A percentile compares a stretch with the other conserved stretches of the same genome.
These are phyloP conservation scores for Salmo trutta DNA, from an alignment of 2,797 vertebrate genomes.

Conservation along the genomic window DNA sequence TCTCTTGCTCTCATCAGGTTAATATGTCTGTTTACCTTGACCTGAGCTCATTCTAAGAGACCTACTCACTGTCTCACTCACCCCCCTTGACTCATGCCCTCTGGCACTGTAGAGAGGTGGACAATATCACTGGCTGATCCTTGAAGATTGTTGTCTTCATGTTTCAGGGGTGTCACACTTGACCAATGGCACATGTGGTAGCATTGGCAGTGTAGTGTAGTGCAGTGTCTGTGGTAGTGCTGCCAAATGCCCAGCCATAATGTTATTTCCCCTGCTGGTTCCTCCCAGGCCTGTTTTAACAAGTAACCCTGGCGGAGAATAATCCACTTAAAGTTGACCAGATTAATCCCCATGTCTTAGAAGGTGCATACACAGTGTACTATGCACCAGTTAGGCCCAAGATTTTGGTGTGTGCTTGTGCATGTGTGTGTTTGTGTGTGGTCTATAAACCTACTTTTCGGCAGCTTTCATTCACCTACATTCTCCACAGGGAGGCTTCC, in stretches of 20 bases:
- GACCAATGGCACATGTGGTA: background rate
- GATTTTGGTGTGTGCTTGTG: background rate
- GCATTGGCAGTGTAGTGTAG: background rate
- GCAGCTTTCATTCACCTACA: constrained; percentile 11
- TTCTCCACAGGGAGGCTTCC: constrained; percentile 4
- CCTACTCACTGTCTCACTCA: background rate
- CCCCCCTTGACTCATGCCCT: constrained; percentile 17
- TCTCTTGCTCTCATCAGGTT: constrained; percentile 3
- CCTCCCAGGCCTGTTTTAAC: constrained; percentile 13
- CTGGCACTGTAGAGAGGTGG: background rate
- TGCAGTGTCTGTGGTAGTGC: background rate
- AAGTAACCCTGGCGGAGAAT: background rate
- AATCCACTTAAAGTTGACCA: constrained; percentile 15
- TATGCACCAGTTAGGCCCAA: constrained; percentile 5
- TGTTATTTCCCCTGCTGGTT: background rate
- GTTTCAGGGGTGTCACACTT: background rate
- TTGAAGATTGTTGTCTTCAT: background rate
- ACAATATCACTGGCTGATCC: constrained; percentile 16
- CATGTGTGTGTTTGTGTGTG: background rate
- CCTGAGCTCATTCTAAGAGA: background rate
- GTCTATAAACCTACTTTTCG: constrained; percentile 14
- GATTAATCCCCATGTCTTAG: background rate
- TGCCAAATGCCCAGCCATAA: background rate
- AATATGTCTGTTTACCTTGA: background rate
- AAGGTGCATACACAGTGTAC: constrained; percentile 1